Evolutionary conservation across 2,113 vertebrate species (phyloP).

Genomic region (Amphiprion ocellaris): DNA sequence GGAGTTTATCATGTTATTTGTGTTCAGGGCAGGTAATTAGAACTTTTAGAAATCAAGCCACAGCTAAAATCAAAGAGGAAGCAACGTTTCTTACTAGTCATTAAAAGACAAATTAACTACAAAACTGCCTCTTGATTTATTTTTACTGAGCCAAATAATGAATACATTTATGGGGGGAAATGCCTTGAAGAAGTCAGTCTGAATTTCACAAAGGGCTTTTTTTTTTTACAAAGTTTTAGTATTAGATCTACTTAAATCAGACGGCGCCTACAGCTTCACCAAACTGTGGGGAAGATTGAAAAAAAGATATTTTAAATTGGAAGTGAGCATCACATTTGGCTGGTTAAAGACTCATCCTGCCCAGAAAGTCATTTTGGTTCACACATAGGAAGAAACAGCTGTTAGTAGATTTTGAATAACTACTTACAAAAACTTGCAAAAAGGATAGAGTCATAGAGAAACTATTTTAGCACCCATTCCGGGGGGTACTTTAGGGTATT

Average conservation of each 20-base stretch:
- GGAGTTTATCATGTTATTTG: conserved; percentile 14
- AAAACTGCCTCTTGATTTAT: conserved; percentile 7
- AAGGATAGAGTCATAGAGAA: background rate
- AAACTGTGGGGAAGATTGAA: conserved; percentile 21
- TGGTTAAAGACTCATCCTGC: conserved; percentile 9
- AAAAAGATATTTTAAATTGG: conserved; percentile 14
- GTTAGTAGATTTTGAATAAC: background rate
- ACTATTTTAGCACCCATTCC: background rate
- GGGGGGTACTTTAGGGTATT: background rate
- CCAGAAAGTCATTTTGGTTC: background rate
- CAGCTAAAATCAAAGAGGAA: conserved; percentile 14
- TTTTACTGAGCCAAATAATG: conserved; percentile 9
- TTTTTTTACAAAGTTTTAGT: background rate
- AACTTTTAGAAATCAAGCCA: conserved; percentile 17
- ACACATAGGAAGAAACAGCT: background rate
- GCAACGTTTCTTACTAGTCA: background rate
- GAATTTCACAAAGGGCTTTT: background rate
- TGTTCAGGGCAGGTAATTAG: conserved; percentile 13
- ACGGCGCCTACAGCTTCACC: conserved; percentile 8
- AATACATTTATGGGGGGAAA: background rate
- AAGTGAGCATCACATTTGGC: conserved; percentile 1
- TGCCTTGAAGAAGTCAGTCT: background rate
- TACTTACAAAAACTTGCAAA: background rate
- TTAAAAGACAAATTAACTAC: conserved; percentile 1
- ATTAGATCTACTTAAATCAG: conserved; percentile 23